Base-by-base conservation (phyloP, 64 coral and sea anemone genomes). In the Exaiptasia diaphana region DNA sequence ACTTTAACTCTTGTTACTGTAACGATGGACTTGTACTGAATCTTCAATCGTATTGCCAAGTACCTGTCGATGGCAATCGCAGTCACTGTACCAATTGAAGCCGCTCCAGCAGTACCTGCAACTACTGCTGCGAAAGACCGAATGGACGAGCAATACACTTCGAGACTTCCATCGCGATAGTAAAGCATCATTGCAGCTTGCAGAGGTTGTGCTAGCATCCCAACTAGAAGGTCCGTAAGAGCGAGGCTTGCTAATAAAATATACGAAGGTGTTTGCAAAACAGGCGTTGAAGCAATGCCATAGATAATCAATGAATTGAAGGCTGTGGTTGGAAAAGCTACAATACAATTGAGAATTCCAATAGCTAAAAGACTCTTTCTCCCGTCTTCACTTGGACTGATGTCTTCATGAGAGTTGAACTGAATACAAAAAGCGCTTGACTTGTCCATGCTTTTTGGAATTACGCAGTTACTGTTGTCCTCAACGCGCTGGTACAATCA, bases 241-340 rank as follows among this genome's bases (percentile, higher is more conserved):
- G 67, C 67, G 67, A 71, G 67, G n/a, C 41, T 71, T 43, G 67
- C 40, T 21, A 71, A 37, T 44, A 71, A 42, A 44, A 41, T 21
- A 71, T 41, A 71, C 34, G 37, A 71, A 8, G 67, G 67, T 44
- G 67, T 71, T 44, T 23, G 67, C 36, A 71, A 27, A 41, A 21
- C 23, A 41, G 67, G 36, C 67, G 67, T 71, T 15, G 67, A 38
- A 8, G 40, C 7, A 44, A 71, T 71, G 35, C 30, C 67, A n/a
- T 13, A 29, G 18, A 71, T 71, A 41, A 71, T 36, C 40, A 71
- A 36, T 37, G 67, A 29, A 44, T 71, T 71, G 18, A 35, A 21
- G 40, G 24, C 34, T 13, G 17, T n/a, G 13, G 67, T 71, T 28
- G 67, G 67, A 17, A 71, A 29, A 28, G 67, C 15, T 38, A 71